Evolutionary conservation across 2,113 vertebrate species (phyloP), one percentile per base, ranked within the genome.

Genomic region (Misgurnus mizolepis): DNA sequence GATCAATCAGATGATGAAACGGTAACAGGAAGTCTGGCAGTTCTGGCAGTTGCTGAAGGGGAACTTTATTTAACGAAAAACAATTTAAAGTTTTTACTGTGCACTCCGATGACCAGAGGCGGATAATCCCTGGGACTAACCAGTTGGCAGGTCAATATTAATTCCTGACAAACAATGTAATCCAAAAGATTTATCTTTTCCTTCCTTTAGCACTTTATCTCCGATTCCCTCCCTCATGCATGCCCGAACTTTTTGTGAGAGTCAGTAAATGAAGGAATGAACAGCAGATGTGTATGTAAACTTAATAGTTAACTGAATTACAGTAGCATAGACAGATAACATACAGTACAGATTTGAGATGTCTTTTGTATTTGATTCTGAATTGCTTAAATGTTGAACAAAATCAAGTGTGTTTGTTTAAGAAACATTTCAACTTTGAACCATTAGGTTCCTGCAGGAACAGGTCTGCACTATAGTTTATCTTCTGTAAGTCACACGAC

Each of bases 121-220:
- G 80, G 89, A 91, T 92, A 88, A 93, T 90, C 84, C 83, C 69
- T n/a, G 14, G 88, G 89, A 91, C 90, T 90, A 90, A 86, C 84
- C 86, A 83, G 83, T 84, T 78, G 80, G 64, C 85, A 71, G 84
- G 80, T 83, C 82, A 75, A 79, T 87, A 86, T 88, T 90, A 89
- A 90, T 90, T 78, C 84, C 83, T 82, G 61, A 88, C 89, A 89
- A 89, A 88, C 60, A 69, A 80, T 78, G 72, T 87, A 91, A 92
- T 88, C 86, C 58, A 7, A 15, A 75, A 88, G 87, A 88, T 90
- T 89, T 84, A 82, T 14, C 83, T 71, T 80, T 71, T 68, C 77
- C 53, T 11, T 53, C 55, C n/a, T 58, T 34, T 6, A 58, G 17
- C 80, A 58, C 55, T 43, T 14, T 45, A 39, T 39, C 43, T 83